A percentile compares a stretch with the other conserved stretches of the same genome.
phyloP scores from a whole-genome alignment of 2,797 vertebrate genomes.

The Pangasius krempfi region DNA sequence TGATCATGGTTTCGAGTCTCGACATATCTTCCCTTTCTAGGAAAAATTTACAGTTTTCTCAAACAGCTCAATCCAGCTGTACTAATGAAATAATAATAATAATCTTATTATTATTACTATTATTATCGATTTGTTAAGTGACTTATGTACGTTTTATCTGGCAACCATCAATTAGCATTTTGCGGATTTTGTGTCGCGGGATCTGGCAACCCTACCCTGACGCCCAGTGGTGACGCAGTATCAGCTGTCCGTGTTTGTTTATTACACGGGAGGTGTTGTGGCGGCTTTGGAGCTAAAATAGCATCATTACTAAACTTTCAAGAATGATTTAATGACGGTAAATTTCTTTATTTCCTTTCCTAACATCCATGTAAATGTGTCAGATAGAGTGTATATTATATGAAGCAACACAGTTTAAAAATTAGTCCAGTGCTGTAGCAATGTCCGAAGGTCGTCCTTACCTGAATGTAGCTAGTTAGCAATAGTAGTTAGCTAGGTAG shows the following conservation, averaged over 20 bases:
- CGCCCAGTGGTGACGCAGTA: constrained; percentile 24
- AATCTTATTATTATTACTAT: neutral
- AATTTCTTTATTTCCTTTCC: neutral
- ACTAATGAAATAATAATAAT: neutral
- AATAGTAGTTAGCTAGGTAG: neutral
- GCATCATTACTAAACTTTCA: neutral
- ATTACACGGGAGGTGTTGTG: constrained; percentile 14
- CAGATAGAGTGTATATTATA: neutral
- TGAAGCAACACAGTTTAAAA: neutral
- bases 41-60: neutral
- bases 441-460: constrained; percentile 23
- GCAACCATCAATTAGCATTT: neutral
- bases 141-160: neutral
- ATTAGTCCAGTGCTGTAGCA: neutral
- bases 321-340: constrained; percentile 47
- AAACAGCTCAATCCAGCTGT: neutral
- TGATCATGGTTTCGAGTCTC: neutral
- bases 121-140: neutral
- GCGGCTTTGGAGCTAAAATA: constrained; percentile 30
- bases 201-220: constrained; percentile 23
- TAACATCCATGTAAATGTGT: neutral
- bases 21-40: neutral
- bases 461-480: constrained; percentile 4
- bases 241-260: constrained; percentile 51
- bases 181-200: accelerated